Base-by-base conservation (phyloP, 2,797 vertebrate species). In the Smutsia gigantea region DNA sequence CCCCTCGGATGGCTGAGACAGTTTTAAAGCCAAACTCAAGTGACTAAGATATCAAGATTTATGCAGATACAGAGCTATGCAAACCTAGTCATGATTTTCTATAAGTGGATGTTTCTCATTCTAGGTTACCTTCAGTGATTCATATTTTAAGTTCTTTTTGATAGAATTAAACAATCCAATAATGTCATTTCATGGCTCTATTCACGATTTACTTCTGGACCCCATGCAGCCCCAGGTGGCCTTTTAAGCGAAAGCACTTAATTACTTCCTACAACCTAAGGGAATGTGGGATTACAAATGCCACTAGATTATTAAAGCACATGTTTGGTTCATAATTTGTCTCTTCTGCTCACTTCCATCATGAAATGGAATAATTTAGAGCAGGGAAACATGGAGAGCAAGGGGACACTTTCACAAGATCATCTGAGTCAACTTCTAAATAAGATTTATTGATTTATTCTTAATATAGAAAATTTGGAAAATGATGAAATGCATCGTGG, bases 241-340 rank as follows among this genome's bases (percentile, higher is more conserved):
- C 93, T 96, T 96, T 97, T 94, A 96, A 95, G 95, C 12, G 5
- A 96, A 96, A 95, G 79, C 88, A 92, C 95, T 97, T 96, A 97
- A 97, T 97, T 96, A 93, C 89, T 96, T 96, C 83, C 92, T 92
- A 83, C 93, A 84, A 98, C 96, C 95, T 94, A 77, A 96, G 96
- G 97, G 95, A 92, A 96, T 55, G 71, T 72, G 92, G 93, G 97
- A 97, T 97, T 87, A 92, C 94, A 95, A 96, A 96, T 74, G 85
- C 61, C 64, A 55, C 71, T 96, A 85, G 93, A 89, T 95, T 68
- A 94, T 86, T 96, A 68, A 85, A 71, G 87, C 94, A 77, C 51
- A 59, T 49, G 61, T 94, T 93, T 87, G 37, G 64, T 85, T 97
- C 81, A 87, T 87, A 89, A 97, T 97, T 91, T 96, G 95, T 96